A percentile compares a stretch with the other conserved stretches of the same genome.
phyloP scores from a whole-genome alignment of 2,113 vertebrate genomes.

The Neolamprologus toae region DNA sequence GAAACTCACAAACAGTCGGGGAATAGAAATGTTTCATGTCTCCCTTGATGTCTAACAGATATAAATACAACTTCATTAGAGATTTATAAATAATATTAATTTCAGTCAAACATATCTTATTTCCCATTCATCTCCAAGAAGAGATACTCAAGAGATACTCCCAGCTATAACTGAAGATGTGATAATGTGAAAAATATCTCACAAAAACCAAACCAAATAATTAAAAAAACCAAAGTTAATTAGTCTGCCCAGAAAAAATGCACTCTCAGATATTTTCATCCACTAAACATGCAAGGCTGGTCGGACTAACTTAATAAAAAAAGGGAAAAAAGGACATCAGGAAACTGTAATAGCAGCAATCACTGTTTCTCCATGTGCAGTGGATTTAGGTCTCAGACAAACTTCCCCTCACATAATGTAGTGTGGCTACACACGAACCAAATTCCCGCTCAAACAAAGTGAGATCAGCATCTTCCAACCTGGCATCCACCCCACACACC shows the following conservation, averaged over 20 bases:
- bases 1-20: background rate
- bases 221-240: background rate
- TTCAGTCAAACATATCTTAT: background rate
- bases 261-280: background rate
- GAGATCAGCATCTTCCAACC: background rate
- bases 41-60: background rate
- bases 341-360: background rate
- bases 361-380: background rate
- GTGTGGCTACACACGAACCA: background rate
- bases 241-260: background rate
- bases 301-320: background rate
- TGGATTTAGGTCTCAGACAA: background rate
- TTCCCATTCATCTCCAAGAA: background rate
- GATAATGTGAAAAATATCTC: background rate
- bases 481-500: background rate
- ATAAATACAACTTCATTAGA: background rate
- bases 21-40: background rate
- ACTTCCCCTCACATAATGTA: background rate
- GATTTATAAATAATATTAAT: background rate
- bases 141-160: background rate
- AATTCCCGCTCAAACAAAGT: background rate
- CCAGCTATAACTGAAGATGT: background rate
- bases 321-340: background rate
- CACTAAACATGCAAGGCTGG: background rate
- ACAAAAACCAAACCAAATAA: background rate